Percentiles rank a stretch among this genome's conserved stretches.
Evolutionary conservation across 2,888 invertebrate species (phyloP).

Genomic region (Calliopum simillimum): DNA sequence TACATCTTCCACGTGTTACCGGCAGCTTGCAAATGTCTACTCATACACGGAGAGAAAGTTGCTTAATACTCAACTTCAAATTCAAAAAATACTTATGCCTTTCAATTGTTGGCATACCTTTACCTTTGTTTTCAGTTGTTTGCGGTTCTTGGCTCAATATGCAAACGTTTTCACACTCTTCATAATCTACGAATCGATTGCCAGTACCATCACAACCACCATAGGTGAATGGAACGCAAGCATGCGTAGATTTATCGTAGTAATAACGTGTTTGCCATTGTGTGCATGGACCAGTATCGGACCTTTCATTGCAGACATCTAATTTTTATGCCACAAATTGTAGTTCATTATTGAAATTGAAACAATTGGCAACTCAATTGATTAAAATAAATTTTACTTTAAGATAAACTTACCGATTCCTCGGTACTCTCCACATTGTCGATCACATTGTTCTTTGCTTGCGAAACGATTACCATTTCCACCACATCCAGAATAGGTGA

Average conservation of each 20-base stretch:
- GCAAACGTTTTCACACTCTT: constrained; percentile 82
- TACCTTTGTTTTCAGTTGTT: constrained; percentile 57
- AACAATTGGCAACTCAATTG: neutral
- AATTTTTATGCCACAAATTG: constrained; percentile 41
- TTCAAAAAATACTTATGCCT: neutral
- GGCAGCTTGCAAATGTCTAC: constrained; percentile 76
- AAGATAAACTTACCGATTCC: constrained; percentile 72
- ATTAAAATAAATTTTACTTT: neutral
- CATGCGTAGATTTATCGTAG: constrained; percentile 73
- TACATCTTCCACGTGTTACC: constrained; percentile 74
- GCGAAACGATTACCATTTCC: constrained; percentile 81
- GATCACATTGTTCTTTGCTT: constrained; percentile 81
- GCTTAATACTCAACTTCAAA: constrained; percentile 2
- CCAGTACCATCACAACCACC: constrained; percentile 88
- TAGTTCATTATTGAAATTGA: neutral
- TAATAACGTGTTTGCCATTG: constrained; percentile 73
- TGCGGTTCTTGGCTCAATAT: constrained; percentile 71
- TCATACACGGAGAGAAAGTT: constrained; percentile 52
- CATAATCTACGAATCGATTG: constrained; percentile 81
- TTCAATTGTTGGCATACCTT: constrained; percentile 40
- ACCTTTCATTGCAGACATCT: constrained; percentile 80
- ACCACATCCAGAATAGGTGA: constrained; percentile 78
- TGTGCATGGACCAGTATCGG: constrained; percentile 79
- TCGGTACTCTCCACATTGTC: constrained; percentile 80
- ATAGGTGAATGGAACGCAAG: constrained; percentile 79